These are phyloP conservation scores for Plagodis dolabraria DNA, from an alignment of 2,888 invertebrate species.

Conservation along the genomic window DNA sequence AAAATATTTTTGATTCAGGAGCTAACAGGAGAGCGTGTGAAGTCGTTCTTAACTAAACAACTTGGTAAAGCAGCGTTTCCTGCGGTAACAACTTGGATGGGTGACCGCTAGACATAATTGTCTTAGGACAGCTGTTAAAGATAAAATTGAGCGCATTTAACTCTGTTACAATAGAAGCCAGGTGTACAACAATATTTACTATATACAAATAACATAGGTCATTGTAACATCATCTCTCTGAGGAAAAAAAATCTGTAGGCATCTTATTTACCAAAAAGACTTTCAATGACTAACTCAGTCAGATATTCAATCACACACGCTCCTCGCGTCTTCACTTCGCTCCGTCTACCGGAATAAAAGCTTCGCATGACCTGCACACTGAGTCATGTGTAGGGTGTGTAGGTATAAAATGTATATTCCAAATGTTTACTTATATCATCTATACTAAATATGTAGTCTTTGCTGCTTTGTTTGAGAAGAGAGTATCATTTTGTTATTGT, in stretches of 20 bases:
- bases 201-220: too few relatives aligned
- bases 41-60: too few relatives aligned
- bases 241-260: conserved; percentile 16
- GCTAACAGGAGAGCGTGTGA: too few relatives aligned
- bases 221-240: conserved; percentile 24
- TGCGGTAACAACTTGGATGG: too few relatives aligned
- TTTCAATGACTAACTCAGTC: conserved; percentile 24
- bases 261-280: conserved; percentile 3
- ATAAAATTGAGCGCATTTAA: too few relatives aligned
- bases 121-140: too few relatives aligned
- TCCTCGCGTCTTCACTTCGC: conserved; percentile 56
- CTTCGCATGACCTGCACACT: conserved; percentile 61
- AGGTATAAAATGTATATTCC: conserved; percentile 40
- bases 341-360: conserved; percentile 73
- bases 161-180: too few relatives aligned
- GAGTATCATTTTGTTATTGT: too few relatives aligned
- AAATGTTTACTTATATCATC: conserved; percentile 41
- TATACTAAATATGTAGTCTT: conserved; percentile 1
- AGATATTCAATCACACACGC: conserved; percentile 62
- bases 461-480: not conserved
- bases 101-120: too few relatives aligned
- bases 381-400: conserved; percentile 45
- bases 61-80: too few relatives aligned
- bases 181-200: too few relatives aligned
- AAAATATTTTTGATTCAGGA: too few relatives aligned